phyloP scores from a whole-genome alignment of 2,888 invertebrate genomes.

The Oscheius sp. region DNA sequence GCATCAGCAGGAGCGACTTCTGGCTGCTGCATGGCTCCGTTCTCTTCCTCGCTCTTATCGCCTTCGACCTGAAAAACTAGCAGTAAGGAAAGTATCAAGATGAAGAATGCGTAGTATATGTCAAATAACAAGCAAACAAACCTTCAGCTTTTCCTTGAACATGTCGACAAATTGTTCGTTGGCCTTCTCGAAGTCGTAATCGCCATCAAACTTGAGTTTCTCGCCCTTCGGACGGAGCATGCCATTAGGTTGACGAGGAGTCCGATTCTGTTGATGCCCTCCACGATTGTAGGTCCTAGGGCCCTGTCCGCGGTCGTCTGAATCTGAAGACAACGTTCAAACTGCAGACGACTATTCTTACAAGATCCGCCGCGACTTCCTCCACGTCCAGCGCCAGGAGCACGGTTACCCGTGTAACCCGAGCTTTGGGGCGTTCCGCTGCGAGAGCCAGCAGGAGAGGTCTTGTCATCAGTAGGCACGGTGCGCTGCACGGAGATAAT shows the following conservation, averaged over 20 bases:
- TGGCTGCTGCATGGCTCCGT: constrained; percentile 21
- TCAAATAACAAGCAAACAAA: background rate
- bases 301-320: background rate
- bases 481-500: constrained; percentile 84
- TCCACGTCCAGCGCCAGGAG: constrained; percentile 48
- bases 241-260: constrained; percentile 42
- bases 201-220: constrained; percentile 75
- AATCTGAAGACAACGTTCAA: background rate
- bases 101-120: background rate
- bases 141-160: constrained; percentile 51
- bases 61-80: constrained; percentile 30
- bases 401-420: constrained; percentile 43
- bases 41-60: constrained; percentile 48
- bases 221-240: constrained; percentile 55
- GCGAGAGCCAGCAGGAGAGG: constrained; percentile 56
- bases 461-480: constrained; percentile 22
- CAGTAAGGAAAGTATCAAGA: background rate
- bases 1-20: constrained; percentile 21
- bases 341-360: background rate
- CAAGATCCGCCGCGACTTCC: constrained; percentile 38
- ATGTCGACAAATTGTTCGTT: constrained; percentile 89
- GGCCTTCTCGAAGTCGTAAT: constrained; percentile 98
- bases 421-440: constrained; percentile 57
- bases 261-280: constrained; percentile 43
- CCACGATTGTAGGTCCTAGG: constrained; percentile 36